These are phyloP conservation scores for Xyliphius kryptos DNA, from an alignment of 2,113 vertebrate species.

Conservation along the genomic window DNA sequence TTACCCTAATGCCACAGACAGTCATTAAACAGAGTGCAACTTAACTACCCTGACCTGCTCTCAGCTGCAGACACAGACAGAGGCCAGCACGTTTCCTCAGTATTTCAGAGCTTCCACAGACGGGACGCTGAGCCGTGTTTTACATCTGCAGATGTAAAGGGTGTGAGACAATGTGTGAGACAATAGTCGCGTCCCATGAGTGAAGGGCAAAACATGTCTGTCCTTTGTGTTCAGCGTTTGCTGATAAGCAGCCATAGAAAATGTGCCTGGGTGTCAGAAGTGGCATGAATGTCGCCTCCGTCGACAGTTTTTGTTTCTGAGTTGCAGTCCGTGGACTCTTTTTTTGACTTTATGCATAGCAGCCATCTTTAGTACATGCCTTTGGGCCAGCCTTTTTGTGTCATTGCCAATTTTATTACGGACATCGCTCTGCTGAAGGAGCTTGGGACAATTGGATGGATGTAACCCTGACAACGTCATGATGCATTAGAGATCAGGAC, in stretches of 20 bases:
- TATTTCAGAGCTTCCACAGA: no score
- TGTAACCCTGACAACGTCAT: no score
- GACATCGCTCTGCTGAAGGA: background rate
- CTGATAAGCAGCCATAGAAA: slow-evolving; percentile 11
- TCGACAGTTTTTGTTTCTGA: slow-evolving; percentile 34
- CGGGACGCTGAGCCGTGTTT: no score
- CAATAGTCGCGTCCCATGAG: background rate
- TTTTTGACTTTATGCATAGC: no score
- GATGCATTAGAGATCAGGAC: background rate
- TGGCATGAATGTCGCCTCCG: slow-evolving; percentile 28
- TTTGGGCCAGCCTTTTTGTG: slow-evolving; percentile 34
- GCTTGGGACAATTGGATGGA: no score
- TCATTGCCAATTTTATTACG: slow-evolving; percentile 22
- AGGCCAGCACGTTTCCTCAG: no score
- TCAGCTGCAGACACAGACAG: no score
- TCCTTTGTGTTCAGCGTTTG: slow-evolving; percentile 3
- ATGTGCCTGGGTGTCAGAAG: background rate
- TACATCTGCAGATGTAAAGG: background rate
- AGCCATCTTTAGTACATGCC: slow-evolving; percentile 24
- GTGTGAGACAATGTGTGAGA: slow-evolving; percentile 1
- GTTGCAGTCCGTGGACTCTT: no score
- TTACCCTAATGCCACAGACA: no score
- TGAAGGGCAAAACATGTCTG: slow-evolving; percentile 8
- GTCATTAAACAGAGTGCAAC: no score
- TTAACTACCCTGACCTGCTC: no score